Base-by-base conservation (phyloP, 2,113 vertebrate species). In the Perccottus glenii region DNA sequence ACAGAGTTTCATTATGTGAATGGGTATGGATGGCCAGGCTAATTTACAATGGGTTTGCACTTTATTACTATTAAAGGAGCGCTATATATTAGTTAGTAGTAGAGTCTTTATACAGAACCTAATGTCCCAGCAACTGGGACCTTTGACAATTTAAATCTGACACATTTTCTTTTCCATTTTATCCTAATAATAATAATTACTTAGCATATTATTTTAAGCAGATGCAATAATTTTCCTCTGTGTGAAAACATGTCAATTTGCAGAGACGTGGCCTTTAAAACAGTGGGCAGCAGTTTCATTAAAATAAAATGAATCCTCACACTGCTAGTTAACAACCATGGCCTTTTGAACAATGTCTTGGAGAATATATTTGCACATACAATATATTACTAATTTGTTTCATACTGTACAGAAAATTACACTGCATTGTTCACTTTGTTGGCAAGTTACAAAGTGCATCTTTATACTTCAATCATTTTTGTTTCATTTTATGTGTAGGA, bases 201-300 rank as follows among this genome's bases (percentile, higher is more conserved):
- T 27, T 9, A 19, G 15, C 1, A 11, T 27, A 19, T 50, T 50
- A 50, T 50, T 19, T 50, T 32, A 50, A 50, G 48, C 16, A 27
- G 48, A 15, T 40, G 38, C 5, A 40, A 8, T 50, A 16, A 11
- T 50, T 11, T 50, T 50, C 16, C 16, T 27, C 16, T 27, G 48
- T 50, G 48, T 50, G 15, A 50, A 50, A 27, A 50, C 48, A 50
- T 27, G 48, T 50, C 48, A 50, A 50, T n/a, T 50, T 15, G 9
- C 48, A 16, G 15, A 50, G 15, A 50, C 48, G 19, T 19, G 15
- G 19, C 48, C 48, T 50, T 50, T 11, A 50, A 15, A 9, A 27
- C 11, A 16, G 8, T 10, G 3, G 1, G 16, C 9, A 16, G 7
- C 9, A 27, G 48, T 50, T 19, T 50, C 48, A 50, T 50, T 50